These are phyloP conservation scores for Lasioglossum malachurum DNA, from an alignment of 2,888 invertebrate species.

Conservation along the genomic window DNA sequence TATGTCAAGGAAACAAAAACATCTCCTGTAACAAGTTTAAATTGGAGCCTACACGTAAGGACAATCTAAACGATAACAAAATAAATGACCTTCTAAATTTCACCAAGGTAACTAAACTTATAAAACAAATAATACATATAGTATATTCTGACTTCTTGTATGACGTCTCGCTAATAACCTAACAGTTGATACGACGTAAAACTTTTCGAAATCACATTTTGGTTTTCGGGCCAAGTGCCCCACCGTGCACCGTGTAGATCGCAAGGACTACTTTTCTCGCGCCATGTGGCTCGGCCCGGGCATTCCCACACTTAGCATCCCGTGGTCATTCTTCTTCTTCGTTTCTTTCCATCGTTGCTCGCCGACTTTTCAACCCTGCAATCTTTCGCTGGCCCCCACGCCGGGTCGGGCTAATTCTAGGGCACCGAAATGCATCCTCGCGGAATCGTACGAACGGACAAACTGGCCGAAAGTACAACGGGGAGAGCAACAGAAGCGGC, in stretches of 20 bases:
- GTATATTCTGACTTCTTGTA: too few species aligned
- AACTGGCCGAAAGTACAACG: constrained; percentile 43
- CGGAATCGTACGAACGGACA: constrained; percentile 71
- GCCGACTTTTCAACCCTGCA: constrained; percentile 76
- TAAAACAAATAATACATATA: too few species aligned
- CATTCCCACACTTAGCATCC: constrained; percentile 79
- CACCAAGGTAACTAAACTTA: too few species aligned
- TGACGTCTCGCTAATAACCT: too few species aligned
- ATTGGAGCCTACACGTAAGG: too few species aligned
- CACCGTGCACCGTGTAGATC: neutral
- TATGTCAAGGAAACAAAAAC: neutral
- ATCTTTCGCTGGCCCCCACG: constrained; percentile 76
- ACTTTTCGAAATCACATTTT: neutral
- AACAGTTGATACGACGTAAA: too few species aligned
- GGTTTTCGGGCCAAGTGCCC: neutral
- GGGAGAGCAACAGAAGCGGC: constrained; percentile 19
- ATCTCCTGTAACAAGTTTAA: too few species aligned
- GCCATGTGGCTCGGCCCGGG: constrained; percentile 73
- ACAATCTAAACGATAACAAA: too few species aligned
- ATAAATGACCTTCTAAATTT: too few species aligned
- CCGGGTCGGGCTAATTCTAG: constrained; percentile 78
- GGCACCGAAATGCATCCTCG: constrained; percentile 77
- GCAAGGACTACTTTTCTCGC: constrained; percentile 60
- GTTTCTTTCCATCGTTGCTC: constrained; percentile 63
- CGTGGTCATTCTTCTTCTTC: constrained; percentile 62